A percentile compares a stretch with the other conserved stretches of the same genome.
These are phyloP conservation scores for Doris montereyensis DNA, from an alignment of 2,888 invertebrate species.

Conservation along the genomic window DNA sequence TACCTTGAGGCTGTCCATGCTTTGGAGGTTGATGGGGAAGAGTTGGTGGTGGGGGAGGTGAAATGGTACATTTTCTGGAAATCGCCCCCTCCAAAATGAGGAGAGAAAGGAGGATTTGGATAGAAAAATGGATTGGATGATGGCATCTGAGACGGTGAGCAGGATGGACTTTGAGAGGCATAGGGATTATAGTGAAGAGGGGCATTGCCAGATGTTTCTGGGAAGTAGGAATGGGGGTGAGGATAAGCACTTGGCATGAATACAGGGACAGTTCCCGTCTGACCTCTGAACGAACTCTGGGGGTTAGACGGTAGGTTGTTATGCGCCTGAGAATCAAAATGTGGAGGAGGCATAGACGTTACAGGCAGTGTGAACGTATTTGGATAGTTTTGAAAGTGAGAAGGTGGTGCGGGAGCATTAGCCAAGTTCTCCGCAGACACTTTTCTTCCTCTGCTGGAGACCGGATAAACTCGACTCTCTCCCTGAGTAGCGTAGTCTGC, in stretches of 20 bases:
- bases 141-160: not conserved
- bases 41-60: slow-evolving; percentile 29
- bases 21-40: slow-evolving; percentile 9
- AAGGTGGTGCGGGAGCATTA: no score
- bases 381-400: no score
- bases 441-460: no score
- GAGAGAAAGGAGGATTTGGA: not conserved
- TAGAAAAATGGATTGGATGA: not conserved
- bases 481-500: no score
- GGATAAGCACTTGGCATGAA: no score
- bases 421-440: no score
- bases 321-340: not conserved
- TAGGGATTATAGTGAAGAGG: not conserved
- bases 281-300: not conserved
- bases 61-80: slow-evolving; percentile 16
- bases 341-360: no score
- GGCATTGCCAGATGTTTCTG: not conserved
- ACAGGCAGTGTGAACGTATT: no score
- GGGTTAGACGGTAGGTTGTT: not conserved
- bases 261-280: no score
- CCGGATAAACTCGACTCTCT: no score
- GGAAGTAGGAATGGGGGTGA: not conserved
- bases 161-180: not conserved
- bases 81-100: not conserved
- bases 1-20: not conserved